Conservation (phyloP, 2,113 vertebrate genomes). For the Pygathrix nemaeus region DNA sequence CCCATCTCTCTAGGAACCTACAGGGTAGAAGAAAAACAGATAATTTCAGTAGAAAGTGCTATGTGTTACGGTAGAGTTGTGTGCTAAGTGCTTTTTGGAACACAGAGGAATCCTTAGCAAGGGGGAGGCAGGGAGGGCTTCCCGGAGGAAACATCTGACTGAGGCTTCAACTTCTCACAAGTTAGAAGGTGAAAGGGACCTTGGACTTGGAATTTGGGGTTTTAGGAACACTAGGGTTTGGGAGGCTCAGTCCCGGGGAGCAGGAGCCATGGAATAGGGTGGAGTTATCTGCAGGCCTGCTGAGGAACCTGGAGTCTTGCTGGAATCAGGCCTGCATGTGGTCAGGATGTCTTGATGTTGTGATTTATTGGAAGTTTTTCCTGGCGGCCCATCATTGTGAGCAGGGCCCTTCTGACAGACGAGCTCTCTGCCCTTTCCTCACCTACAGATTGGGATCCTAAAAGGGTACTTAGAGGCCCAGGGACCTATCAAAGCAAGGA, state of each 20-base stretch:
- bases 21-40: background rate
- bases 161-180: background rate
- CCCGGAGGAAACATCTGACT: background rate
- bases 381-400: background rate
- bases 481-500: constrained; percentile 16
- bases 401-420: background rate
- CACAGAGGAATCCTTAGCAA: background rate
- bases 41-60: background rate
- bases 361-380: background rate
- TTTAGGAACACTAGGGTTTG: background rate
- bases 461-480: constrained; percentile 51
- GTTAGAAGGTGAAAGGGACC: background rate
- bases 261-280: background rate
- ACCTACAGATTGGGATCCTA: constrained; percentile 78
- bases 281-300: background rate
- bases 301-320: background rate
- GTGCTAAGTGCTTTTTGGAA: background rate
- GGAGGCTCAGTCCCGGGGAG: background rate
- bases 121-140: background rate
- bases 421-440: background rate
- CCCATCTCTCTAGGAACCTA: background rate
- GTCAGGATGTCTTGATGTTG: background rate
- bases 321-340: background rate
- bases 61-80: background rate
- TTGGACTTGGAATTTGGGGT: background rate